phyloP scores from a whole-genome alignment of 2,113 vertebrate genomes.

The Kryptolebias marmoratus region DNA sequence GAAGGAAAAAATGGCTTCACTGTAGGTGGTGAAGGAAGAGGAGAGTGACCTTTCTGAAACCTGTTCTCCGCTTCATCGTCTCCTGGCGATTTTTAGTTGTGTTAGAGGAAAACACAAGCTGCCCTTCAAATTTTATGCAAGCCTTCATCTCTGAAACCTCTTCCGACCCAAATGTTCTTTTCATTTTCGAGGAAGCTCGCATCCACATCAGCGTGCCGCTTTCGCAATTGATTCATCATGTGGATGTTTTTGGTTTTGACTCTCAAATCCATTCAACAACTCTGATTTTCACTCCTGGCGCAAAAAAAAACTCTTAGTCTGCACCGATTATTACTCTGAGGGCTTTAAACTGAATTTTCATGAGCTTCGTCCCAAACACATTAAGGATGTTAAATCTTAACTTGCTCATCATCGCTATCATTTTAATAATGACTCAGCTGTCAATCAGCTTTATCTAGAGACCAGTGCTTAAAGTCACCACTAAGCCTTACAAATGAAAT shows the following conservation, averaged over 20 bases:
- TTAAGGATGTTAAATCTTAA: conserved; percentile 15
- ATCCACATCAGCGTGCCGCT: background rate
- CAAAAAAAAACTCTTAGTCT: background rate
- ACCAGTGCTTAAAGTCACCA: conserved; percentile 19
- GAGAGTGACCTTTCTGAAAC: background rate
- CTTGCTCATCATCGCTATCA: background rate
- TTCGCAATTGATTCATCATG: background rate
- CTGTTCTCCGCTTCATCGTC: background rate
- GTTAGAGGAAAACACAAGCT: conserved; percentile 1
- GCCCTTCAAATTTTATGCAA: background rate
- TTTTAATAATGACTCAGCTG: conserved; percentile 27
- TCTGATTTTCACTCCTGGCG: background rate
- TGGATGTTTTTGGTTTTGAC: background rate
- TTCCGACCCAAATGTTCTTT: background rate
- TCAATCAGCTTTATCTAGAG: conserved; percentile 16
- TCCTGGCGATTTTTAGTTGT: background rate
- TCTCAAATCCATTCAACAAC: background rate
- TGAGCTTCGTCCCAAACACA: background rate
- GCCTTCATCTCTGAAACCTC: background rate
- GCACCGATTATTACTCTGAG: conserved; percentile 2
- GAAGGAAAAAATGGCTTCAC: background rate
- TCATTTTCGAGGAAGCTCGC: background rate
- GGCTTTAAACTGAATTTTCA: background rate
- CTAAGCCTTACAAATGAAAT: conserved; percentile 34
- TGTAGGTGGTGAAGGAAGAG: background rate